Percentiles rank a stretch among this genome's conserved stretches.
Conservation (phyloP, 2,113 vertebrate species). For the Notothenia rossii region DNA sequence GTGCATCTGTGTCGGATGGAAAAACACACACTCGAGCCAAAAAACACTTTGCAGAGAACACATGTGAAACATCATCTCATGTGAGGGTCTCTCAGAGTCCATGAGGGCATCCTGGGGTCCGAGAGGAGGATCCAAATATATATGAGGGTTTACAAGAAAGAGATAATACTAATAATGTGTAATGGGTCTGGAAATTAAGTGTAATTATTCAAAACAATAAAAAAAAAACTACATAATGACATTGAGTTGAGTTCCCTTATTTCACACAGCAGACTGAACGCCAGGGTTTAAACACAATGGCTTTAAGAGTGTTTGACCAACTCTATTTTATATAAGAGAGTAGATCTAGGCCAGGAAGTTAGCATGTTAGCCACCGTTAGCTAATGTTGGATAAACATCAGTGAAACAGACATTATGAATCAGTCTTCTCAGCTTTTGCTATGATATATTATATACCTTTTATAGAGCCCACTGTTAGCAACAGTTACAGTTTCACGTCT, state of each 20-base stretch:
- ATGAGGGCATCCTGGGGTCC: neutral
- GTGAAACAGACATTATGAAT: neutral
- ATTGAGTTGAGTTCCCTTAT: neutral
- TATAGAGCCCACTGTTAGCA: neutral
- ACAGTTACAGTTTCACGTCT: neutral
- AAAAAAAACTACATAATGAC: slow-evolving; percentile 17
- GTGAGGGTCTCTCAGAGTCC: neutral
- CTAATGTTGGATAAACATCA: neutral
- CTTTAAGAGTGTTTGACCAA: neutral
- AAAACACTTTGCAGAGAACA: slow-evolving; percentile 27
- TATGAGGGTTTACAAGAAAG: neutral
- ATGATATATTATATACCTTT: neutral
- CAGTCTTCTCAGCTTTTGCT: too few relatives aligned
- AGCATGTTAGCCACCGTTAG: neutral
- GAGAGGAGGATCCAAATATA: neutral
- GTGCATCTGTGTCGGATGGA: slow-evolving; percentile 41
- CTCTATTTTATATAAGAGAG: neutral
- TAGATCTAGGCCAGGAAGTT: too few relatives aligned
- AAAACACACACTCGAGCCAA: slow-evolving; percentile 17
- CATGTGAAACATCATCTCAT: neutral
- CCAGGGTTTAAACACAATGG: neutral
- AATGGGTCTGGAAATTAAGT: neutral
- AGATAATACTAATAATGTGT: slow-evolving; percentile 1
- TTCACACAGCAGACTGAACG: neutral
- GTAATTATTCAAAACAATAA: slow-evolving; percentile 27